phyloP scores from a whole-genome alignment of 1,140 invertebrate species.

The Drosophila simulans region DNA sequence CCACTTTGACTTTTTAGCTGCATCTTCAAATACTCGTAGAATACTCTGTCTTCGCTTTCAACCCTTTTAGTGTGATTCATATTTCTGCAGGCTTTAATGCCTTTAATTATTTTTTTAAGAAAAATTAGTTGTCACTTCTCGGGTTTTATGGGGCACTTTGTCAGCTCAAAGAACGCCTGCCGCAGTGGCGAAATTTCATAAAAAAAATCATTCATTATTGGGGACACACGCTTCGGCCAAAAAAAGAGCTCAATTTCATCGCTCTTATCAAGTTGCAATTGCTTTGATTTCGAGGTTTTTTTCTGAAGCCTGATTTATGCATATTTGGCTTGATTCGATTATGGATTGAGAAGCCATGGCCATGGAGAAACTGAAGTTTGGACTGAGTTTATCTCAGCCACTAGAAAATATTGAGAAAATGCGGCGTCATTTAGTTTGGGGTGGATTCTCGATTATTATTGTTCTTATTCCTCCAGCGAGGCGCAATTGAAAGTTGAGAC shows the following conservation, averaged over 20 bases:
- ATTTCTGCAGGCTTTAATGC: not conserved
- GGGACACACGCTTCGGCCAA: constrained; percentile 20
- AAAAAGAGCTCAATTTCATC: constrained; percentile 20
- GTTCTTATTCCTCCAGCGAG: constrained; percentile 10
- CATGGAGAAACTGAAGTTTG: not conserved
- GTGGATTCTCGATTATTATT: constrained; percentile 30
- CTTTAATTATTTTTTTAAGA: no score
- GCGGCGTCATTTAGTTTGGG: constrained; percentile 47
- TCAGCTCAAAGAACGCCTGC: constrained; percentile 31
- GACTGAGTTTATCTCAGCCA: constrained; percentile 14
- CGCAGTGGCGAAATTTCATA: constrained; percentile 1
- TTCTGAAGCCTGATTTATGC: constrained; percentile 17
- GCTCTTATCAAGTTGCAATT: constrained; percentile 21
- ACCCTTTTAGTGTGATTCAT: not conserved
- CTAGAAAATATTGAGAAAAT: constrained; percentile 14
- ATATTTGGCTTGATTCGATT: constrained; percentile 16
- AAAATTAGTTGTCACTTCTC: constrained; percentile 1
- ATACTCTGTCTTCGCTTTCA: constrained; percentile 4
- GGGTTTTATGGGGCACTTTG: constrained; percentile 16
- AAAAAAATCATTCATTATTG: constrained; percentile 6
- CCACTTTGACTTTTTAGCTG: not conserved
- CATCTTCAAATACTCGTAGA: not conserved
- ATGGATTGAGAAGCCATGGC: not conserved
- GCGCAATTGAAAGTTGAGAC: constrained; percentile 41
- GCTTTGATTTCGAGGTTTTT: constrained; percentile 21